Evolutionary conservation across 2,888 invertebrate genomes (phyloP).

Genomic region (Pseudococcus jackbeardsleyi): DNA sequence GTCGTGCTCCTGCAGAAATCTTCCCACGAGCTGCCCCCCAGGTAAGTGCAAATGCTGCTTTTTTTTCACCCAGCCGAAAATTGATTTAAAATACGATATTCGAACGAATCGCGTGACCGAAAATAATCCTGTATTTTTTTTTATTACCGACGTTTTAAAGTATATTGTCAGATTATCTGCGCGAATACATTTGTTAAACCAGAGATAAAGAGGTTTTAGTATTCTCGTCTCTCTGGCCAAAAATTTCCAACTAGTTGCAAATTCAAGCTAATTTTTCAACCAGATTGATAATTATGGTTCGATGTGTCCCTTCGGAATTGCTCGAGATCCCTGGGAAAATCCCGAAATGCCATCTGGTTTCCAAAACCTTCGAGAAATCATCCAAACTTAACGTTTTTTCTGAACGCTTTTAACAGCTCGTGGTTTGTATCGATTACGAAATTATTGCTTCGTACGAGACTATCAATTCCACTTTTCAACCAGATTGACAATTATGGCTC

Average conservation of each 20-base stretch:
- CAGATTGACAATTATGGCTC: too few relatives aligned
- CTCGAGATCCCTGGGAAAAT: too few relatives aligned
- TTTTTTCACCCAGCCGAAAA: background rate
- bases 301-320: too few relatives aligned
- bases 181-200: background rate
- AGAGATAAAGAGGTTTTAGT: background rate
- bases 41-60: too few relatives aligned
- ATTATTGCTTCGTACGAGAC: background rate
- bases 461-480: too few relatives aligned
- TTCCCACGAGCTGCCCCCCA: too few relatives aligned
- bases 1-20: background rate
- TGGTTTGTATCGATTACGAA: slow-evolving; percentile 11
- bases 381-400: too few relatives aligned
- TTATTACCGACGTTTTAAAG: slow-evolving; percentile 32
- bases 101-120: slow-evolving; percentile 21
- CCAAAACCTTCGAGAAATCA: too few relatives aligned
- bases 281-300: too few relatives aligned
- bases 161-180: background rate
- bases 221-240: background rate
- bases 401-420: too few relatives aligned
- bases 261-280: background rate
- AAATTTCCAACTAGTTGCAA: background rate
- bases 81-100: slow-evolving; percentile 36
- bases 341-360: too few relatives aligned
- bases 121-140: slow-evolving; percentile 41